phyloP scores from a whole-genome alignment of 2,113 vertebrate species.

The Melanerpes formicivorus region DNA sequence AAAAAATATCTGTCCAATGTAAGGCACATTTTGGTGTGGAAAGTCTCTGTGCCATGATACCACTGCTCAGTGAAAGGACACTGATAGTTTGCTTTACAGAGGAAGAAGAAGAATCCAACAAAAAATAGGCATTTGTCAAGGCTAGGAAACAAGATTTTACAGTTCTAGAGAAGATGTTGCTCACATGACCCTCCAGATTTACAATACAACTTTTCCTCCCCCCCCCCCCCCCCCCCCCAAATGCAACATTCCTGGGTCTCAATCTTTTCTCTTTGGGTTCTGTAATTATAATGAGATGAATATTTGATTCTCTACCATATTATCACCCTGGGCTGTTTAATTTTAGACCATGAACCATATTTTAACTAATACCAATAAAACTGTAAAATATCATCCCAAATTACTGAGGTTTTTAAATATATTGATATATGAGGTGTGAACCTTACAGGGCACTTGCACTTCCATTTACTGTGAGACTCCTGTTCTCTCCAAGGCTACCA shows the following conservation, averaged over 20 bases:
- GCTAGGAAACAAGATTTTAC: neutral
- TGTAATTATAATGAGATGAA: constrained; percentile 75
- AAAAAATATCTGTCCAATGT: neutral
- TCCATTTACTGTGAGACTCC: constrained; percentile 9
- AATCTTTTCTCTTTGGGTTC: constrained; percentile 54
- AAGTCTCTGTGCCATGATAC: neutral
- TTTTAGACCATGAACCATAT: constrained; percentile 64
- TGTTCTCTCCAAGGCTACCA: neutral
- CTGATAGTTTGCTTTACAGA: neutral
- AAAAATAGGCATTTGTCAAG: neutral
- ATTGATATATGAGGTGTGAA: constrained; percentile 33
- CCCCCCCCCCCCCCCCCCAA: neutral
- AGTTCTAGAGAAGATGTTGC: neutral
- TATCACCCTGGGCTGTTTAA: constrained; percentile 71
- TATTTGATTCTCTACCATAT: constrained; percentile 76
- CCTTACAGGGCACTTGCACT: neutral
- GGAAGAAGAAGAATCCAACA: neutral
- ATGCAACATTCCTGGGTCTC: constrained; percentile 21
- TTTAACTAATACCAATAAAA: constrained; percentile 69
- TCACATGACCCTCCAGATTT: neutral
- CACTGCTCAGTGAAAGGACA: neutral
- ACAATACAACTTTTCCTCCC: neutral
- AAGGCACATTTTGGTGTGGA: neutral
- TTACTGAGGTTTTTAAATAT: constrained; percentile 37
- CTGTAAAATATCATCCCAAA: constrained; percentile 61